Evolutionary conservation across 2,888 invertebrate species (phyloP).

Genomic region (Drosophila paramelanica): DNA sequence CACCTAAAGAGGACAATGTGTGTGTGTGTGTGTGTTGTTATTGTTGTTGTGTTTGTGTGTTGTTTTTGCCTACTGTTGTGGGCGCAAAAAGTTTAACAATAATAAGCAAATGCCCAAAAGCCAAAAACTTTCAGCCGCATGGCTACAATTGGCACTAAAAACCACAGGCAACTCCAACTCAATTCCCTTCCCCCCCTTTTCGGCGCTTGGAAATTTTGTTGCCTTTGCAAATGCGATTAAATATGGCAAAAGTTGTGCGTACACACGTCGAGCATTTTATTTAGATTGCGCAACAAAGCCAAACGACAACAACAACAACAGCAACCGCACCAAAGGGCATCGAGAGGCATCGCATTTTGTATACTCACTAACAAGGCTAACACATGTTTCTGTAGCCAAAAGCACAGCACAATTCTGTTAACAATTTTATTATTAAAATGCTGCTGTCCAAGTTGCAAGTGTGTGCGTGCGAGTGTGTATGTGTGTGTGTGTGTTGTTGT

Average conservation of each 20-base stretch:
- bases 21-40: background rate
- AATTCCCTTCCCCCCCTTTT: background rate
- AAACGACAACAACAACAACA: constrained; percentile 45
- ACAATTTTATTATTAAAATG: constrained; percentile 82
- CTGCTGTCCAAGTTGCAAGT: constrained; percentile 45
- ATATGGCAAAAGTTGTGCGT: constrained; percentile 82
- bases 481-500: constrained; percentile 10
- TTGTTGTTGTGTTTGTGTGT: background rate
- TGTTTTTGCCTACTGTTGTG: constrained; percentile 42
- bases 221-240: constrained; percentile 75
- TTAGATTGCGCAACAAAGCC: constrained; percentile 76
- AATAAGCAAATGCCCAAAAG: constrained; percentile 82
- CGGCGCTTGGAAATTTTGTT: constrained; percentile 44
- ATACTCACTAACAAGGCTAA: constrained; percentile 71
- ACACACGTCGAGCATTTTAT: constrained; percentile 80
- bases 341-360: constrained; percentile 46
- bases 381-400: constrained; percentile 78
- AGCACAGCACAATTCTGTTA: constrained; percentile 77
- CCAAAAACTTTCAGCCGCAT: constrained; percentile 61
- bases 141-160: constrained; percentile 63
- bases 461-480: constrained; percentile 16
- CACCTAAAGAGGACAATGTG: constrained; percentile 33
- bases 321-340: constrained; percentile 47
- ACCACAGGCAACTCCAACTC: constrained; percentile 26
- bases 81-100: constrained; percentile 79